Percentiles rank a stretch among this genome's conserved stretches.
Evolutionary conservation across 2,113 vertebrate species (phyloP).

Genomic region (Zapus hudsonius): DNA sequence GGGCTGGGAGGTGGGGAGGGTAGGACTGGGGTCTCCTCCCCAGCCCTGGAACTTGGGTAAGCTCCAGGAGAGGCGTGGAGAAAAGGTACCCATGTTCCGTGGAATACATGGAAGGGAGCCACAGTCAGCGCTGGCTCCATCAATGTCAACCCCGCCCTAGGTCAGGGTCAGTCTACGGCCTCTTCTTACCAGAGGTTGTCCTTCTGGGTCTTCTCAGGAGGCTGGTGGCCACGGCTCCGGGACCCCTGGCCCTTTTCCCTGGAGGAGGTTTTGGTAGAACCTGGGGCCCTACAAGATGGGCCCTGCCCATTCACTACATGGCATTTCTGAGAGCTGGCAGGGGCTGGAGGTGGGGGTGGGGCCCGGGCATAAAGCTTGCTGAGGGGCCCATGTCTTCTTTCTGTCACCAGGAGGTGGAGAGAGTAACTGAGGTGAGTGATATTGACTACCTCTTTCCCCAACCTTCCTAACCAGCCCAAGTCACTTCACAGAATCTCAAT

Average conservation of each 20-base stretch:
- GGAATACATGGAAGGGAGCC: not conserved
- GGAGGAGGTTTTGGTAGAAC: constrained; percentile 82
- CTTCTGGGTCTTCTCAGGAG: constrained; percentile 90
- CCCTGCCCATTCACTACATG: constrained; percentile 89
- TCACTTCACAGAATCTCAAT: not conserved
- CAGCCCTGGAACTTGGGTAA: constrained; percentile 26
- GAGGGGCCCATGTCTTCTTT: constrained; percentile 92
- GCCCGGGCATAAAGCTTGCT: constrained; percentile 90
- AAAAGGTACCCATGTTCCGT: constrained; percentile 36
- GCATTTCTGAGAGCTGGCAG: constrained; percentile 87
- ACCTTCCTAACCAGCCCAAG: not conserved
- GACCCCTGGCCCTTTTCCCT: constrained; percentile 85
- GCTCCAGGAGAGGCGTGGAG: constrained; percentile 35
- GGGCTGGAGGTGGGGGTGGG: constrained; percentile 86
- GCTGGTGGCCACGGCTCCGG: constrained; percentile 83
- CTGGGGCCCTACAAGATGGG: constrained; percentile 78
- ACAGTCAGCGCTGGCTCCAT: not conserved
- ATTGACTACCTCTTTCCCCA: not conserved
- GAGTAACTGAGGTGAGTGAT: constrained; percentile 59
- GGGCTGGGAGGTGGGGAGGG: constrained; percentile 36
- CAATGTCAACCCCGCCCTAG: not conserved
- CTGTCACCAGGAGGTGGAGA: constrained; percentile 80
- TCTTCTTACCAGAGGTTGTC: constrained; percentile 90
- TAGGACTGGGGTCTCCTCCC: constrained; percentile 45
- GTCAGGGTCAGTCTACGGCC: not conserved